Conservation (phyloP, 2,888 invertebrate species). For the Macrosoma leucophasiata region DNA sequence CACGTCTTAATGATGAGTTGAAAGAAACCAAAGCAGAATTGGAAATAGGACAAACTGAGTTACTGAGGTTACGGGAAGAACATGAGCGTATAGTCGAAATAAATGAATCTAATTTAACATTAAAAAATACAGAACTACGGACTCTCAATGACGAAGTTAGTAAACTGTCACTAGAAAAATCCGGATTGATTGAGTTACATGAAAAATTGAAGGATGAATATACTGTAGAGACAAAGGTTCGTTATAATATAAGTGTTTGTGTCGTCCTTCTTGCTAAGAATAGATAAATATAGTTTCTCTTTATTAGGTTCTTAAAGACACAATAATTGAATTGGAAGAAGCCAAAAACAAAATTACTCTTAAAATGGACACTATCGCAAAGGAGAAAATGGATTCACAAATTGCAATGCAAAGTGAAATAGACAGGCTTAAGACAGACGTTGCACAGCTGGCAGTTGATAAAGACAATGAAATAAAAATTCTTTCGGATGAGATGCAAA, state of each 20-base stretch:
- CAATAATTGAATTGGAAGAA: conserved; percentile 35
- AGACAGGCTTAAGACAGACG: conserved; percentile 33
- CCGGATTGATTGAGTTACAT: conserved; percentile 29
- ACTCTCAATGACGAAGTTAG: conserved; percentile 39
- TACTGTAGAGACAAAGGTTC: conserved; percentile 50
- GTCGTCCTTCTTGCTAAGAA: conserved; percentile 24
- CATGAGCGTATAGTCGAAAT: conserved; percentile 39
- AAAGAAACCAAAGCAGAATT: conserved; percentile 50
- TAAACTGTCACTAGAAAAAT: conserved; percentile 24
- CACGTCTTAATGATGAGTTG: conserved; percentile 46
- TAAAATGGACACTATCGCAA: conserved; percentile 27
- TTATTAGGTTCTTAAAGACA: conserved; percentile 48
- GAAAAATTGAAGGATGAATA: conserved; percentile 33
- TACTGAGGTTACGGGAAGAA: conserved; percentile 44
- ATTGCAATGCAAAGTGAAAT: conserved; percentile 34
- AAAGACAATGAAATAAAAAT: conserved; percentile 41
- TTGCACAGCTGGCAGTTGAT: conserved; percentile 30
- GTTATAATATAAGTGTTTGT: conserved; percentile 27
- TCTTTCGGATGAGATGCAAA: conserved; percentile 36
- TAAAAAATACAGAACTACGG: conserved; percentile 50
- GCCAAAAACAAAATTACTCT: conserved; percentile 27
- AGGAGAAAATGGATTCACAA: conserved; percentile 30
- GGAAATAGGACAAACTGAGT: conserved; percentile 54
- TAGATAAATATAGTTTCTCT: no score
- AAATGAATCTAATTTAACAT: conserved; percentile 37